Evolutionary conservation across 2,113 vertebrate species (phyloP).

Genomic region (Anolis carolinensis): DNA sequence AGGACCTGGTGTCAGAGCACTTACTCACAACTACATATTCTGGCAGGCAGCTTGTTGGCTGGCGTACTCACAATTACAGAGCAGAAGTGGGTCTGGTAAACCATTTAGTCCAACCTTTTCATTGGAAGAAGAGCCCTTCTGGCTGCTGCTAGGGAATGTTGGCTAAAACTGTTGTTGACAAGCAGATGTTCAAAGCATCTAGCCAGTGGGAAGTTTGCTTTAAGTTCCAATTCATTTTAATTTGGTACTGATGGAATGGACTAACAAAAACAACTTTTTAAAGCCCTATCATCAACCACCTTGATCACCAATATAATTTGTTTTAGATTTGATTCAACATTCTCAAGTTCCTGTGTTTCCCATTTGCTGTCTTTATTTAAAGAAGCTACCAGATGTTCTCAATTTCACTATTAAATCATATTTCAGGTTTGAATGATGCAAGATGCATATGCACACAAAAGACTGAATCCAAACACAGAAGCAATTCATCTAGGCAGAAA

Average conservation of each 20-base stretch:
- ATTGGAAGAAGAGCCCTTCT: neutral
- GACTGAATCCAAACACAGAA: conserved; percentile 12
- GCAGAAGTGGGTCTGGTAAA: neutral
- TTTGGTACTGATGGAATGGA: neutral
- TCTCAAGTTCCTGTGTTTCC: conserved; percentile 19
- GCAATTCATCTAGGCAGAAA: conserved; percentile 19
- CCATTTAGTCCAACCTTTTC: neutral
- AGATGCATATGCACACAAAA: conserved; percentile 19
- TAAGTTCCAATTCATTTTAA: neutral
- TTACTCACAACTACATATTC: neutral
- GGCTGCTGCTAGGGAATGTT: neutral
- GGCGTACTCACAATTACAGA: too few relatives aligned
- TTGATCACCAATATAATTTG: conserved; percentile 14
- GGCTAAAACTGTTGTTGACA: neutral
- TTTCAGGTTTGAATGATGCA: conserved; percentile 16
- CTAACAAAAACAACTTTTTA: neutral
- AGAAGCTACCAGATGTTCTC: conserved; percentile 45
- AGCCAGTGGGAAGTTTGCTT: neutral
- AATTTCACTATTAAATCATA: conserved; percentile 49
- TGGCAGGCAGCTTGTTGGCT: neutral
- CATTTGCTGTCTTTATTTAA: conserved; percentile 23
- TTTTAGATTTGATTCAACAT: conserved; percentile 40
- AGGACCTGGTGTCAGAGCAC: neutral
- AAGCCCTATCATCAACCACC: neutral
- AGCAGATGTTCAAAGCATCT: conserved; percentile 12